phyloP scores from a whole-genome alignment of 2,888 invertebrate genomes.

The Thalpophila matura region DNA sequence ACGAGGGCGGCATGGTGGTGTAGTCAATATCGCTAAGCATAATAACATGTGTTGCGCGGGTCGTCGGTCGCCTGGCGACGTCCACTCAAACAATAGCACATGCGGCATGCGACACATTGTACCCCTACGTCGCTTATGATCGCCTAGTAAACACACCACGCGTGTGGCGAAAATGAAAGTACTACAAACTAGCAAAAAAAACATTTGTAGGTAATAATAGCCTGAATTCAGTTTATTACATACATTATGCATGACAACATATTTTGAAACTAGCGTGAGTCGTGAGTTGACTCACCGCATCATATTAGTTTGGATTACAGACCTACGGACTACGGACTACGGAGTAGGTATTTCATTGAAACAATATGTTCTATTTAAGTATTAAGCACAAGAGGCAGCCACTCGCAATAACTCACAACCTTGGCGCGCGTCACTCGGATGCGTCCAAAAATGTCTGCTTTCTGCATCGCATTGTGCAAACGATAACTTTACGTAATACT shows the following conservation, averaged over 20 bases:
- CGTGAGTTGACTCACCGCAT: constrained; percentile 46
- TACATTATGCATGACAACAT: constrained; percentile 65
- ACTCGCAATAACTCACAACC: constrained; percentile 58
- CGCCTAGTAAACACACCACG: constrained; percentile 60
- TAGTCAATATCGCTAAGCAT: constrained; percentile 49
- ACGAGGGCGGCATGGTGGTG: constrained; percentile 29
- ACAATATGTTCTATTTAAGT: constrained; percentile 45
- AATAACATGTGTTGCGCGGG: constrained; percentile 32
- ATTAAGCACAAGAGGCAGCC: constrained; percentile 30
- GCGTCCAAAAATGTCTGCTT: constrained; percentile 58
- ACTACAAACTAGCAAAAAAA: constrained; percentile 61
- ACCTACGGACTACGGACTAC: too few species aligned
- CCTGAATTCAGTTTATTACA: constrained; percentile 58
- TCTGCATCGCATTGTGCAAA: constrained; percentile 52
- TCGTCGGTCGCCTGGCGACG: constrained; percentile 57
- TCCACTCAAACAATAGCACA: constrained; percentile 60
- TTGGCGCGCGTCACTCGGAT: constrained; percentile 63
- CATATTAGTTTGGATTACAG: constrained; percentile 15
- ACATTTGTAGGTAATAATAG: constrained; percentile 63
- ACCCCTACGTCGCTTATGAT: constrained; percentile 27
- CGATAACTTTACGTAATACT: constrained; percentile 54
- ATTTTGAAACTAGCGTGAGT: constrained; percentile 41
- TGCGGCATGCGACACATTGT: constrained; percentile 37
- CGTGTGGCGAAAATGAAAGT: constrained; percentile 75
- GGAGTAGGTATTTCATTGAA: constrained; percentile 25